Conservation (phyloP, 2,797 vertebrate species). For the Cryptoblepharus egeriae region DNA sequence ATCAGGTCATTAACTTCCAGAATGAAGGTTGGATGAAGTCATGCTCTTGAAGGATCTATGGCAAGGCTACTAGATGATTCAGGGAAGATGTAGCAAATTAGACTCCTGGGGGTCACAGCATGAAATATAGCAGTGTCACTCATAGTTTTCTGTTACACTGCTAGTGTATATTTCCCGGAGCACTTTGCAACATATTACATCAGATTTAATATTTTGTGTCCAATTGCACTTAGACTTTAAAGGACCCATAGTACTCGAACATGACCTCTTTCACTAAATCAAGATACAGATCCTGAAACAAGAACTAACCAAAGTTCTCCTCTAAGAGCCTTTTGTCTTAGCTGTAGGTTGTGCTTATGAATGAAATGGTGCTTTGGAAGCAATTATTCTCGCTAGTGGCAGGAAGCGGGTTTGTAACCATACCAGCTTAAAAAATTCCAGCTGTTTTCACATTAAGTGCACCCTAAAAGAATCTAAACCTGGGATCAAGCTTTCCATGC, state of each 20-base stretch:
- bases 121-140: background rate
- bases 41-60: background rate
- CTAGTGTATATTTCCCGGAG: background rate
- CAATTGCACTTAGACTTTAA: background rate
- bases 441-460: slow-evolving; percentile 63
- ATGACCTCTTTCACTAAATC: slow-evolving; percentile 33
- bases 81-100: background rate
- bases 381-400: slow-evolving; percentile 68
- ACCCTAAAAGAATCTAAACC: slow-evolving; percentile 64
- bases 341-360: slow-evolving; percentile 60
- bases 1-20: background rate
- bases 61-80: background rate
- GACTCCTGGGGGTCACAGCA: background rate
- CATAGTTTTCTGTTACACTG: background rate
- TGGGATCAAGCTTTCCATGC: slow-evolving; percentile 65
- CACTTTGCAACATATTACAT: background rate
- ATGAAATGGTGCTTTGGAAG: slow-evolving; percentile 50
- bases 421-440: slow-evolving; percentile 74
- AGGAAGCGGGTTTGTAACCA: slow-evolving; percentile 72
- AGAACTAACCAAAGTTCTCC: slow-evolving; percentile 33
- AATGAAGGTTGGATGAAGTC: background rate
- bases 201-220: background rate
- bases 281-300: background rate
- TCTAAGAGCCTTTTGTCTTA: slow-evolving; percentile 53
- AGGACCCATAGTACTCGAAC: background rate